Percentiles rank a stretch among this genome's conserved stretches.
Evolutionary conservation across 2,113 vertebrate genomes (phyloP).

Genomic region (Polypterus senegalus): DNA sequence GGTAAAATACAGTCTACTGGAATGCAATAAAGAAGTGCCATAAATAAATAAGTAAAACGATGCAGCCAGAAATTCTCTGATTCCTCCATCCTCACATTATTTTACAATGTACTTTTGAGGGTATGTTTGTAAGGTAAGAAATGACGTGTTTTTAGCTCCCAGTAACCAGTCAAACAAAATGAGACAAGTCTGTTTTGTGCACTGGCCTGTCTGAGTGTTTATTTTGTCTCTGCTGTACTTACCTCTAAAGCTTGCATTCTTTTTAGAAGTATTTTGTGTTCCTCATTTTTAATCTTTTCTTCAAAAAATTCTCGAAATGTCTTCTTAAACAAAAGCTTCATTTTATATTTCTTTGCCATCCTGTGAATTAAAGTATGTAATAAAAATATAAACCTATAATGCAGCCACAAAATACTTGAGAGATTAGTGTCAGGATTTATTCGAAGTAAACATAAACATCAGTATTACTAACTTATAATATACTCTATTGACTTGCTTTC

Average conservation of each 20-base stretch:
- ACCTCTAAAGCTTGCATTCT: constrained; percentile 88
- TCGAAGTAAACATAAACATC: no score
- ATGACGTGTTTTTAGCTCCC: neutral
- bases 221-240: constrained; percentile 15
- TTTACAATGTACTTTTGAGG: neutral
- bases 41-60: no score
- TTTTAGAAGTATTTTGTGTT: constrained; percentile 69
- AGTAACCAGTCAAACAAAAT: neutral
- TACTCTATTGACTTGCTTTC: no score
- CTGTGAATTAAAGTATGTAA: constrained; percentile 35
- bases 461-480: no score
- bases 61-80: neutral
- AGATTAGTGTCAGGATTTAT: no score
- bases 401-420: no score
- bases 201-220: constrained; percentile 5
- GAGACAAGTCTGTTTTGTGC: constrained; percentile 11
- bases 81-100: neutral
- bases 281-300: constrained; percentile 73
- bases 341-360: constrained; percentile 84
- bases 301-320: constrained; percentile 83
- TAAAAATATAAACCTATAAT: neutral
- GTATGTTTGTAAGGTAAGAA: neutral
- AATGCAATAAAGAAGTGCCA: no score
- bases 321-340: constrained; percentile 79
- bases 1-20: no score